Percentiles rank a stretch among this genome's conserved stretches.
Evolutionary conservation across 2,113 vertebrate species (phyloP).

Genomic region (Cyanoderma ruficeps): DNA sequence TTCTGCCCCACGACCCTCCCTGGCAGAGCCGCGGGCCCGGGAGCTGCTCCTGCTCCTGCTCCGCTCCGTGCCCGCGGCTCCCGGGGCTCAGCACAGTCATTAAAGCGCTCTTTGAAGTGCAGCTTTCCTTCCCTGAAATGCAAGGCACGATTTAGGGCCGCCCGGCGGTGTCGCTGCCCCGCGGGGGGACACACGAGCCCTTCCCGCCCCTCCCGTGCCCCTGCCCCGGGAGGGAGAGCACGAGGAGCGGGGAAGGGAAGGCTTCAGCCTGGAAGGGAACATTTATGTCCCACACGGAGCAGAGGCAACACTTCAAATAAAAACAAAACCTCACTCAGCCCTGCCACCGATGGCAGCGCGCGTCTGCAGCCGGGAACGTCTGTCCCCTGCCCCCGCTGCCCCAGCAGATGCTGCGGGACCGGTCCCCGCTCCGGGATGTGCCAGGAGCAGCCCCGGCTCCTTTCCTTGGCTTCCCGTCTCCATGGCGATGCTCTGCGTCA

Average conservation of each 20-base stretch:
- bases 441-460: neutral
- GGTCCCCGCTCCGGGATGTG: neutral
- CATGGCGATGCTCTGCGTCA: constrained; percentile 45
- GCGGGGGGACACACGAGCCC: neutral
- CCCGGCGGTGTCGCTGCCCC: neutral
- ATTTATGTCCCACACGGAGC: neutral
- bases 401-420: neutral
- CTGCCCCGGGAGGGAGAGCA: rapidly evolving
- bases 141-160: neutral
- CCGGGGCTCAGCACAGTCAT: neutral
- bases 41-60: neutral
- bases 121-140: neutral
- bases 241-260: neutral
- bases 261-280: neutral
- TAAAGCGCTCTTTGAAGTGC: neutral
- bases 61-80: neutral
- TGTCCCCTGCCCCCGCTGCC: neutral
- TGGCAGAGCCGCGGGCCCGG: neutral
- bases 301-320: neutral
- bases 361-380: neutral
- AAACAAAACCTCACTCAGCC: neutral
- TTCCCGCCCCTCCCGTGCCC: neutral
- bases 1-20: rapidly evolving
- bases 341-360: rapidly evolving
- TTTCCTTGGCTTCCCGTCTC: constrained; percentile 35